A percentile compares a stretch with the other conserved stretches of the same genome.
phyloP scores from a whole-genome alignment of 2,113 vertebrate species.

The rat (Rattus norvegicus) region GRCr8 NC_086031.1:6870501-6871000 shows the following conservation, averaged over 20 bases:
- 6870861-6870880: not conserved
- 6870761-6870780: not conserved
- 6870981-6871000: not conserved
- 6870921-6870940: not conserved
- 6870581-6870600: no score
- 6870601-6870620: no score
- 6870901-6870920: not conserved
- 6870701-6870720: not conserved
- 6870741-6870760: not conserved
- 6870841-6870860: not conserved
- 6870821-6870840: not conserved
- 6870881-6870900: not conserved
- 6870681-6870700: no score
- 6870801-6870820: not conserved
- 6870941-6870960: not conserved
- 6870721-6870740: not conserved
- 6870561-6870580: no score
- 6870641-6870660: no score
- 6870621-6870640: no score
- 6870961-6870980: not conserved
- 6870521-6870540: no score
- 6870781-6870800: not conserved
- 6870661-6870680: no score
- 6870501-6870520: no score
- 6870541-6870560: no score